These are phyloP conservation scores for Netelia fuscicornis DNA, from an alignment of 2,888 invertebrate genomes.

Conservation along the genomic window DNA sequence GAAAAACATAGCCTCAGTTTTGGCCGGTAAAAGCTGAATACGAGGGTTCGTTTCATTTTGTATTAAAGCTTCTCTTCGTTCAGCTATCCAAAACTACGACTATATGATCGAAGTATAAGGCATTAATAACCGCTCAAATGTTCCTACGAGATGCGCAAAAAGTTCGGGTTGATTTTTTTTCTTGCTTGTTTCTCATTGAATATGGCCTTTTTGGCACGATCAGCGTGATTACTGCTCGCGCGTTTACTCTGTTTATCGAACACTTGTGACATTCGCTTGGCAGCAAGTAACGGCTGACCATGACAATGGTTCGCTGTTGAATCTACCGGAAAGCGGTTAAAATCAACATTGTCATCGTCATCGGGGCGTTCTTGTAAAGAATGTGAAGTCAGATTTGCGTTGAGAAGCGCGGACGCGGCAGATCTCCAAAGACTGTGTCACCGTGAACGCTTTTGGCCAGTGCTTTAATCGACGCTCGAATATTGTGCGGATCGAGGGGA, in stretches of 20 bases:
- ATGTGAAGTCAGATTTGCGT: slow-evolving; percentile 90
- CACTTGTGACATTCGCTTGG: slow-evolving; percentile 43
- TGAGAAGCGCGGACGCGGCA: slow-evolving; percentile 94
- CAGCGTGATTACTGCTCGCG: slow-evolving; percentile 1
- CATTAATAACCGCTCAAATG: slow-evolving; percentile 67
- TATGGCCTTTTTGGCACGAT: slow-evolving; percentile 32
- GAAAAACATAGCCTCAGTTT: slow-evolving; percentile 64
- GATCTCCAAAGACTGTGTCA: slow-evolving; percentile 94
- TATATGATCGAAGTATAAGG: slow-evolving; percentile 69
- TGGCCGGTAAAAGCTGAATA: slow-evolving; percentile 68
- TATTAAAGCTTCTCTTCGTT: slow-evolving; percentile 72
- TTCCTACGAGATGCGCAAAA: slow-evolving; percentile 64
- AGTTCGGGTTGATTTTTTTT: slow-evolving; percentile 62
- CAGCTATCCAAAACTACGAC: slow-evolving; percentile 73
- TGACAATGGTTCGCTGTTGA: slow-evolving; percentile 25
- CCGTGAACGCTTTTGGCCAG: slow-evolving; percentile 95
- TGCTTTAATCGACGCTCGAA: slow-evolving; percentile 97
- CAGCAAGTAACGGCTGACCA: slow-evolving; percentile 56
- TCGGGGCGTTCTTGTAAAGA: slow-evolving; percentile 25
- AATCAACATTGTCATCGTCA: slow-evolving; percentile 28
- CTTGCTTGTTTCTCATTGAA: slow-evolving; percentile 43
- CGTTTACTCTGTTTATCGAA: slow-evolving; percentile 47
- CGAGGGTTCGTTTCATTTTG: slow-evolving; percentile 69
- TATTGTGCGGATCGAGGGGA: slow-evolving; percentile 88
- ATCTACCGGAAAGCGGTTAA: slow-evolving; percentile 40